Conservation (phyloP, 1,140 invertebrate genomes). For the Scaptomyza hsui region DNA sequence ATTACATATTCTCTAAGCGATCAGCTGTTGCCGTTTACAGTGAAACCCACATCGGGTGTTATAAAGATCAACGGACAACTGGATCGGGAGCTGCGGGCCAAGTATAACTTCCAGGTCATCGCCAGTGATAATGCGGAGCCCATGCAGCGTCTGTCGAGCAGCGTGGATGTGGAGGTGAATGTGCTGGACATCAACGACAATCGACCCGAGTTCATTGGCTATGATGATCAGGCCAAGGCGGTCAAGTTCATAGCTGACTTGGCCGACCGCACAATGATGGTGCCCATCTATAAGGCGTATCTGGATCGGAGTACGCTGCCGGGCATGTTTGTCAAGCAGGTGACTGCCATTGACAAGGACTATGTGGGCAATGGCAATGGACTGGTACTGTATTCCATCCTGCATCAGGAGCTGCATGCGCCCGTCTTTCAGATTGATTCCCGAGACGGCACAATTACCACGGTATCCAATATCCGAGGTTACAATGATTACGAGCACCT, state of each 20-base stretch:
- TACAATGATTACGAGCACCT: slow-evolving; percentile 86
- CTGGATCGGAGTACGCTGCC: slow-evolving; percentile 88
- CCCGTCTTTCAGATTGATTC: slow-evolving; percentile 91
- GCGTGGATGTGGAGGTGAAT: slow-evolving; percentile 91
- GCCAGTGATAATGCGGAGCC: slow-evolving; percentile 89
- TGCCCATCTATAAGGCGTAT: slow-evolving; percentile 89
- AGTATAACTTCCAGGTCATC: slow-evolving; percentile 90
- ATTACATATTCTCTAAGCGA: slow-evolving; percentile 89
- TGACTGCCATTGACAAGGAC: slow-evolving; percentile 94
- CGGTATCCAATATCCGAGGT: slow-evolving; percentile 86
- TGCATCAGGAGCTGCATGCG: slow-evolving; percentile 85
- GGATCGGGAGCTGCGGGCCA: slow-evolving; percentile 90
- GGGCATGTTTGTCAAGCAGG: slow-evolving; percentile 88
- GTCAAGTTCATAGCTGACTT: slow-evolving; percentile 67
- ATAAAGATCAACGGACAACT: slow-evolving; percentile 90
- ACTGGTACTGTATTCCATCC: slow-evolving; percentile 89
- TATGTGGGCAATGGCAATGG: slow-evolving; percentile 93
- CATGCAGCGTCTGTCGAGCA: slow-evolving; percentile 87
- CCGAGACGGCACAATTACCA: slow-evolving; percentile 91
- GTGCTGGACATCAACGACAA: slow-evolving; percentile 93
- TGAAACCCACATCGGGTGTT: slow-evolving; percentile 89
- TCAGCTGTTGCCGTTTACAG: slow-evolving; percentile 89
- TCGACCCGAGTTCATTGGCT: slow-evolving; percentile 89
- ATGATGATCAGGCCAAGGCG: slow-evolving; percentile 86
- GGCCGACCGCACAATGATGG: slow-evolving; percentile 58